Base-by-base conservation (phyloP, 2,113 vertebrate genomes). In the Nansenia antarctica region DNA sequence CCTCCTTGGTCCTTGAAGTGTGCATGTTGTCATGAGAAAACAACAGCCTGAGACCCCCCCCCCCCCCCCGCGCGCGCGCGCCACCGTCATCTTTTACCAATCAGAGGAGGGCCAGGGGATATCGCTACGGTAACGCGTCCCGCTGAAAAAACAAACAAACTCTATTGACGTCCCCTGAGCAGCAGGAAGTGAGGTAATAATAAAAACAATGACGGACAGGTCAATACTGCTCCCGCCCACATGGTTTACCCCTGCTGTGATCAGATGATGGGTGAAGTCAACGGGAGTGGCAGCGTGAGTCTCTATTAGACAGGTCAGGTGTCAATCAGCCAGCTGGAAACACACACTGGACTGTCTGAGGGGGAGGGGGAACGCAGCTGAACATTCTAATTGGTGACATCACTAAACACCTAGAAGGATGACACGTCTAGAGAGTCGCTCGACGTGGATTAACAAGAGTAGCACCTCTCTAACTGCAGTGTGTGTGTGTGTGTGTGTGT, bases 131-230 rank as follows among this genome's bases (percentile, higher is more conserved):
- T n/a, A n/a, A n/a, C n/a, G n/a, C n/a, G n/a, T n/a, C n/a, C n/a
- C n/a, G n/a, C n/a, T n/a, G n/a, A n/a, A n/a, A n/a, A n/a, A n/a
- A n/a, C n/a, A n/a, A n/a, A n/a, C n/a, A n/a, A n/a, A n/a, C n/a
- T 22, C 20, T 32, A 49, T 64, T 6, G 27, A 22, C 2, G 18
- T 83, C 78, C 74, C 68, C 2, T 29, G 85, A n/a, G 74, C 85
- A 83, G 82, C 77, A 90, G 85, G 85, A 85, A 89, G 85, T 85
- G 82, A 87, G 85, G 79, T 86, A 80, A 87, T 88, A 83, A 82
- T 81, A 69, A 85, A 65, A n/a, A n/a, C n/a, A n/a, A 73, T 20
- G 45, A 47, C 52, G 30, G 65, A 66, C 20, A 0, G 73, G 87
- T 90, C 88, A 85, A 87, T 90, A 57, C 11, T 57, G n/a, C 11